Conservation (phyloP, 1,140 invertebrate genomes). For the Adelges cooleyi region DNA sequence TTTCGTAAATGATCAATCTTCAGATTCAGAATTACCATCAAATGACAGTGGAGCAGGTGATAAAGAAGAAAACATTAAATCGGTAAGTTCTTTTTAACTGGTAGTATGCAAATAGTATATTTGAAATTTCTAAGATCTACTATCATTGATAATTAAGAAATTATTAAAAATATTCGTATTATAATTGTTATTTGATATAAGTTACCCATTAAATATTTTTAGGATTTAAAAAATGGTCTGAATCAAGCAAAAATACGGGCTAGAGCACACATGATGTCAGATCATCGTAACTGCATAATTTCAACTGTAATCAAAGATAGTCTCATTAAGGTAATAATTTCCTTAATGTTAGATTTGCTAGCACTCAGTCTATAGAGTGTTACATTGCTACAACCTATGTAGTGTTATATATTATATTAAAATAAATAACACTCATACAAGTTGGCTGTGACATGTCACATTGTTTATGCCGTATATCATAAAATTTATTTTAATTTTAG, state of each 20-base stretch:
- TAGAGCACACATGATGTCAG: constrained; percentile 8
- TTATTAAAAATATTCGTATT: no score
- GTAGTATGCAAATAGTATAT: no score
- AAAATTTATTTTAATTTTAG: constrained; percentile 41
- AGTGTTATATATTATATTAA: no score
- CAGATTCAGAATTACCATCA: constrained; percentile 35
- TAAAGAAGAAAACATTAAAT: constrained; percentile 3
- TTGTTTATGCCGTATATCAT: no score
- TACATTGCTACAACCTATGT: no score
- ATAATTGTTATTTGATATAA: neutral
- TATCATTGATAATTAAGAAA: no score
- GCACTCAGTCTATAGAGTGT: no score
- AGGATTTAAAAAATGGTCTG: neutral
- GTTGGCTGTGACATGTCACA: no score
- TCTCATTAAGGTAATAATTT: neutral
- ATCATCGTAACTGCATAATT: constrained; percentile 10
- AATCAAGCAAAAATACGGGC: neutral
- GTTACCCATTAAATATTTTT: neutral
- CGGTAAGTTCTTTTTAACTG: no score
- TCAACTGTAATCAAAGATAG: constrained; percentile 18
- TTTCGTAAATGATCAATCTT: constrained; percentile 87
- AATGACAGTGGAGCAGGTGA: neutral
- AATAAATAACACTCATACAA: no score
- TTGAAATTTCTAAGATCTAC: no score
- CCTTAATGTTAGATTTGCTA: no score